Conservation (phyloP, 1,140 invertebrate species). For the Schlechtendalia chinensis region DNA sequence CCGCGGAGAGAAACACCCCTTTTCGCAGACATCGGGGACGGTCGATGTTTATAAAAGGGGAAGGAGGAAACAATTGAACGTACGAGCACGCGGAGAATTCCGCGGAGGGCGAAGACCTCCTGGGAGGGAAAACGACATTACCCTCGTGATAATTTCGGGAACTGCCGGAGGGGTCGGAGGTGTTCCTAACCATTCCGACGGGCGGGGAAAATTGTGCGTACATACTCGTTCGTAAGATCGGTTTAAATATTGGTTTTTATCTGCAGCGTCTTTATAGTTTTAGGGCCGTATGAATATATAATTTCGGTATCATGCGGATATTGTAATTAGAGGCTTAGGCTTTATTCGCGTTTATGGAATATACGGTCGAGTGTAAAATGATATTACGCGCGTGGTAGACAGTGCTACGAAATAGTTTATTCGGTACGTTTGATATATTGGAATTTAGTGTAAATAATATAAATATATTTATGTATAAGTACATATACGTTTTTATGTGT, state of each 20-base stretch:
- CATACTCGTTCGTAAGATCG: background rate
- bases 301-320: too few species aligned
- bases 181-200: background rate
- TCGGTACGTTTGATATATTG: too few species aligned
- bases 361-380: too few species aligned
- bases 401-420: too few species aligned
- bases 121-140: slow-evolving; percentile 22
- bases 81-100: background rate
- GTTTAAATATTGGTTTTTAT: background rate
- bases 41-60: background rate
- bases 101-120: background rate
- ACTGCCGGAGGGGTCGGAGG: slow-evolving; percentile 3
- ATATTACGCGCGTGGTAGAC: too few species aligned
- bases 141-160: background rate
- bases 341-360: too few species aligned
- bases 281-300: too few species aligned
- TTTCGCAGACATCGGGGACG: slow-evolving; percentile 1
- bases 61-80: background rate
- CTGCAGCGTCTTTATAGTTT: too few species aligned
- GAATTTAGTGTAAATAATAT: too few species aligned
- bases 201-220: background rate
- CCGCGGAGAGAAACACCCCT: slow-evolving; percentile 9
- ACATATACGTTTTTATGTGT: too few species aligned
- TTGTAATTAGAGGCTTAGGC: too few species aligned
- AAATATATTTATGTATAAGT: too few species aligned